phyloP scores from a whole-genome alignment of 2,888 invertebrate genomes.

The Dromius quadrimaculatus region DNA sequence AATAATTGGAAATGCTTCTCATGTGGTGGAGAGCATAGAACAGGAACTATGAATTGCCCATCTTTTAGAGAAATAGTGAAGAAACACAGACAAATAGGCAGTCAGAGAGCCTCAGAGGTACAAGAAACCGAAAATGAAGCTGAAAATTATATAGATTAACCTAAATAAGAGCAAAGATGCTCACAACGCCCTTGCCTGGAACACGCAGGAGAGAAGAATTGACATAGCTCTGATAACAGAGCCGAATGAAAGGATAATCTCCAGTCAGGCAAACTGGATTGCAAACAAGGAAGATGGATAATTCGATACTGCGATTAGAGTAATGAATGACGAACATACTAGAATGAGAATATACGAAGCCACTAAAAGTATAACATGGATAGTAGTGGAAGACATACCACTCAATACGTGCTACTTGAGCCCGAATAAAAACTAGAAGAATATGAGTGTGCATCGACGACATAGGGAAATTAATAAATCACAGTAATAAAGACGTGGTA shows the following conservation, averaged over 20 bases:
- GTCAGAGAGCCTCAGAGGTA: too few species aligned
- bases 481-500: neutral
- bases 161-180: slow-evolving; percentile 6
- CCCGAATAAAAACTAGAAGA: neutral
- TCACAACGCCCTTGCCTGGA: neutral
- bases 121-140: too few species aligned
- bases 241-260: neutral
- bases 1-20: slow-evolving; percentile 21
- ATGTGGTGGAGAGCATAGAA: slow-evolving; percentile 1
- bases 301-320: slow-evolving; percentile 9
- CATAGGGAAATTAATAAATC: neutral
- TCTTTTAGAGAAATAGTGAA: too few species aligned
- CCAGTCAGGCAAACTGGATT: neutral
- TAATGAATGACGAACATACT: neutral
- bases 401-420: slow-evolving; percentile 20
- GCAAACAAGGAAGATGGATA: neutral
- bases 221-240: neutral
- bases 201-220: neutral
- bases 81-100: too few species aligned
- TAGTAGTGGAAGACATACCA: neutral
- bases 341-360: too few species aligned
- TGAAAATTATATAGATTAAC: neutral
- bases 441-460: neutral
- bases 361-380: neutral
- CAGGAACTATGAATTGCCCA: slow-evolving; percentile 5